Conservation (phyloP, 2,113 vertebrate species). For the Enhydra lutris region DNA sequence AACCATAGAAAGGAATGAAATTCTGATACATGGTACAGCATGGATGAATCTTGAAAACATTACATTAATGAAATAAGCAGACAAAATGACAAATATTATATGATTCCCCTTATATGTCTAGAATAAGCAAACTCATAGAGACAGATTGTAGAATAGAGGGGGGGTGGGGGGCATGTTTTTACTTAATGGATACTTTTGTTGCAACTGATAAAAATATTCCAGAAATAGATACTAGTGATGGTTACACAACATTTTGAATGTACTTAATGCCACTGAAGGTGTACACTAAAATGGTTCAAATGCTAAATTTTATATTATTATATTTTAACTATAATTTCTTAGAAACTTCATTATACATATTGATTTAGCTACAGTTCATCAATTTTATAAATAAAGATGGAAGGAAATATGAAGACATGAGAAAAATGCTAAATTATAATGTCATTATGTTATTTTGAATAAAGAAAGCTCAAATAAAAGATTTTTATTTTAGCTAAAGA, state of each 20-base stretch:
- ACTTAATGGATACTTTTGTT: not conserved
- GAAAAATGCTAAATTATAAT: not conserved
- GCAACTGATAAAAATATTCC: not conserved
- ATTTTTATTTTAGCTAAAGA: constrained; percentile 2
- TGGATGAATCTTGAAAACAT: constrained; percentile 24
- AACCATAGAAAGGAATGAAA: not conserved
- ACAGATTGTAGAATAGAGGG: not conserved
- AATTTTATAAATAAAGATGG: not conserved
- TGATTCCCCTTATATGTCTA: not conserved
- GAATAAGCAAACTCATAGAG: not conserved
- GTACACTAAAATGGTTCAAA: not conserved
- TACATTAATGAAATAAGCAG: not conserved
- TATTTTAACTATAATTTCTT: not conserved
- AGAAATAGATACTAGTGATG: not conserved
- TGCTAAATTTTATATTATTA: not conserved
- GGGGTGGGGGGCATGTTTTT: not conserved
- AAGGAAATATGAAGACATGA: not conserved
- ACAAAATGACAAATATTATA: not conserved
- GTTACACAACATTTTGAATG: not conserved
- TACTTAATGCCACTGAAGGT: not conserved
- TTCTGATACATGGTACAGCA: not conserved
- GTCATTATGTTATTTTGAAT: not conserved
- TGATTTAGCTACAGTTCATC: not conserved
- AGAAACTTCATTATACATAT: not conserved
- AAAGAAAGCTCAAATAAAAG: constrained; percentile 23